Percentiles rank a stretch among this genome's conserved stretches.
Conservation (phyloP, 1,140 invertebrate genomes). For the Belonocnema kinseyi region DNA sequence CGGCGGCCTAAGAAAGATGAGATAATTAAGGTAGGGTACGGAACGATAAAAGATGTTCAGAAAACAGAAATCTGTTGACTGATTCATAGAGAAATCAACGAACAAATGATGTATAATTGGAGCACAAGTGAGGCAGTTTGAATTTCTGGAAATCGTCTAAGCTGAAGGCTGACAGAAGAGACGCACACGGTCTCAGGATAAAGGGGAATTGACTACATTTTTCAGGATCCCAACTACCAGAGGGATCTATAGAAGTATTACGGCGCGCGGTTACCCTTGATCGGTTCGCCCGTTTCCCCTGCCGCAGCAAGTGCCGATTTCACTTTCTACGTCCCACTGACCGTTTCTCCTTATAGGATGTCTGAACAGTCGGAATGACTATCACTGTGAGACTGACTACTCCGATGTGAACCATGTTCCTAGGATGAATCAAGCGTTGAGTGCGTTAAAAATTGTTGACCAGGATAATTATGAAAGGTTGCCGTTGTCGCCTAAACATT, state of each 20-base stretch:
- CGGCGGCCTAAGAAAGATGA: constrained; percentile 66
- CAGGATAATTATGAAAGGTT: constrained; percentile 59
- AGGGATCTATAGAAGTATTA: constrained; percentile 50
- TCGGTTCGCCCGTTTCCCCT: not conserved
- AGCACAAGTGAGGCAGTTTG: constrained; percentile 45
- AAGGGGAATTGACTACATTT: constrained; percentile 67
- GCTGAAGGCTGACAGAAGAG: constrained; percentile 43
- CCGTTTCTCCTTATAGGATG: not conserved
- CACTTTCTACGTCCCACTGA: constrained; percentile 39
- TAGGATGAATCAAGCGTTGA: constrained; percentile 66
- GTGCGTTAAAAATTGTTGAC: constrained; percentile 60
- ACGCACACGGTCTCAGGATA: constrained; percentile 51
- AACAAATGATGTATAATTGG: constrained; percentile 45
- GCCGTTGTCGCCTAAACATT: constrained; percentile 75
- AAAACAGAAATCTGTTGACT: constrained; percentile 69
- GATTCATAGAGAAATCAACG: constrained; percentile 56
- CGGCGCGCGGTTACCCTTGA: constrained; percentile 49
- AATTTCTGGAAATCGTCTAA: constrained; percentile 43
- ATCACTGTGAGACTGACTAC: constrained; percentile 46
- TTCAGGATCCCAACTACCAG: constrained; percentile 49
- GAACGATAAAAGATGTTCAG: constrained; percentile 38
- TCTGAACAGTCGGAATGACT: too few species aligned
- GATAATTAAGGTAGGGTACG: constrained; percentile 57
- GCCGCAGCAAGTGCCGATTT: constrained; percentile 34
- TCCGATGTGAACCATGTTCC: constrained; percentile 59